Evolutionary conservation across 1,140 invertebrate genomes (phyloP), one percentile per base, ranked within the genome.

Genomic region (Belonocnema kinseyi): DNA sequence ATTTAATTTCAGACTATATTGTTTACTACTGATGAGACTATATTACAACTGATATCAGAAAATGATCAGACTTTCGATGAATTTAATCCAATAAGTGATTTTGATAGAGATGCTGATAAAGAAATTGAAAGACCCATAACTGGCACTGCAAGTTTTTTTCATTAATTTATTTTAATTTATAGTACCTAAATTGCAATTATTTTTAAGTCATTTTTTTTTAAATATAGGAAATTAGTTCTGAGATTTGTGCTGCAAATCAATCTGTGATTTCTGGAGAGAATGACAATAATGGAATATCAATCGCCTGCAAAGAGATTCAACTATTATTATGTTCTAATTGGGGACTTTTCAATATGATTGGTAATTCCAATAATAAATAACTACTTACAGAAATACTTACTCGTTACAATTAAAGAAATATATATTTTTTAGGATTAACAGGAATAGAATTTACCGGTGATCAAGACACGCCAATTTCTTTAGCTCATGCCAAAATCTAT

Each of bases 1-100:
- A 61, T 74, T 75, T 80, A 17, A 77, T 92, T 94, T 56, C 90
- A 97, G 96, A 97, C 96, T 17, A 96, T 97, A 82, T 90, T 97
- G 73, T 97, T 96, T 88, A 96, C 96, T 33, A 95, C 94, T 74
- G 93, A 96, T 85, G 94, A 96, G 73, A 86, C 88, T 21, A 96
- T 96, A 75, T 90, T 97, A 33, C 95, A 97, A 88, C 87, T 92
- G n/a, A 94, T 97, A 72, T 93, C 95, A 72, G 86, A 92, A 56
- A 93, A 96, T 87, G 96, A 97, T 89, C 92, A 92, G 76, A 94
- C 93, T 26, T 96, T 94, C 89, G 92, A 93, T 83, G 89, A 90
- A 12, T 85, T 93, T 33, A 90, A 92, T 90, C 91, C 73, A 85
- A 13, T 61, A 40, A 91, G 50, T 83, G 86, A 74, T 17, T 26